Evolutionary conservation across 92 coral and sea anemone species (phyloP), one percentile per base, ranked within the genome.

Genomic region (Porites evermanni): DNA sequence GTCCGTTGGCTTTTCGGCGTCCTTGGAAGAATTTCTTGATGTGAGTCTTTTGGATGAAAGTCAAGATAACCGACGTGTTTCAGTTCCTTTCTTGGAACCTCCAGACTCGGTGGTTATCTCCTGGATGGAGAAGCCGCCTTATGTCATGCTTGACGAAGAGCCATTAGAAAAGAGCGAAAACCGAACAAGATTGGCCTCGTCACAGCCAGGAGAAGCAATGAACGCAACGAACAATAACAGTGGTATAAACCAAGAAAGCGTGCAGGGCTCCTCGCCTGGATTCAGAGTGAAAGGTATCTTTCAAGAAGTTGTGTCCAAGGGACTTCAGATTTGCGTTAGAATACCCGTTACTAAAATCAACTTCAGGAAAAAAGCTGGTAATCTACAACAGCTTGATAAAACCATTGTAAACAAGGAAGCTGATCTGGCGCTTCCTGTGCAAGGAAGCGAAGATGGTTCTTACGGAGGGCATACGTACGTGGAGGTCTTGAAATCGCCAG

Each of bases 401-500:
- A 58, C 32, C n/a, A 52, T 86, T 38, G 77, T 29, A 4, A 53
- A 56, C 9, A 26, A 29, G 26, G 14, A 7, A 23, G 65, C 53
- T n/a, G 79, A 86, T 67, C 21, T 77, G 11, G 53, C 65, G 9
- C 16, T 85, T 84, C 84, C 84, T 4, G 84, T 85, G 23, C 21
- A 77, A 9, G 71, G 88, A 63, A 75, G 26, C 66, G 84, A 26
- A 67, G 77, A 64, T 11, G 65, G 38, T 9, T 47, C 18, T n/a
- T 85, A 85, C 59, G 84, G 84, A 12, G 73, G 80, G 8, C 67
- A 78, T 50, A 12, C 2, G 23, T 85, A 85, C 77, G 75, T 85
- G 4, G 75, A 85, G 58, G 74, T 77, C 18, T 56, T 77, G 19
- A 76, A 77, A 47, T 85, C 89, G 47, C 89, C 89, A 64, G 84